phyloP scores from a whole-genome alignment of 1,140 invertebrate species.

The Drosophila watanabei region DNA sequence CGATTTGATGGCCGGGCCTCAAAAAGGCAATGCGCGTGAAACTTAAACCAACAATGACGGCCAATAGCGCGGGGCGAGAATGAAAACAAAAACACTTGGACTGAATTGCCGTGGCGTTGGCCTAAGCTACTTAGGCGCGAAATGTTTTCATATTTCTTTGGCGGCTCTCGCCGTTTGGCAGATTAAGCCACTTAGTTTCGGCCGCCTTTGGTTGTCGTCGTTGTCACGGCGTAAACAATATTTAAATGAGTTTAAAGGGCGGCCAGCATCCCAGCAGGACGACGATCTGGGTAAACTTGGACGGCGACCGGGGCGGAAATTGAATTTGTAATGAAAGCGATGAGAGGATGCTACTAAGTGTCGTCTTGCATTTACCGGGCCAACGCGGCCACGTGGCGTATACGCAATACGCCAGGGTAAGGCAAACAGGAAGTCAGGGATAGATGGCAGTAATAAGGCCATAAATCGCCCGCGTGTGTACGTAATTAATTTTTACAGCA shows the following conservation, averaged over 20 bases:
- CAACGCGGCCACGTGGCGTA: conserved; percentile 54
- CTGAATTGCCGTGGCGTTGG: conserved; percentile 40
- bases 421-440: not conserved
- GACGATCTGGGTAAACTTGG: conserved; percentile 8
- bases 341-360: conserved; percentile 57
- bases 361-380: conserved; percentile 66
- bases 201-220: conserved; percentile 40
- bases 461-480: conserved; percentile 62
- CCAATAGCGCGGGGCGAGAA: conserved; percentile 19
- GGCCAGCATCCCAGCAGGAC: conserved; percentile 1
- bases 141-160: conserved; percentile 70
- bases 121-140: conserved; percentile 64
- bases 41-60: conserved; percentile 41
- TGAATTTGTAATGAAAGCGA: conserved; percentile 73
- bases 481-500: conserved; percentile 79
- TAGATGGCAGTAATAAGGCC: conserved; percentile 50
- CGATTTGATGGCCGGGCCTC: conserved; percentile 39
- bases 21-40: conserved; percentile 59
- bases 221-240: conserved; percentile 61
- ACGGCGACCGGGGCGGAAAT: conserved; percentile 58
- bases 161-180: conserved; percentile 61
- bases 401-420: conserved; percentile 49
- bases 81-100: conserved; percentile 53
- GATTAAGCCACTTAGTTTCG: conserved; percentile 77
- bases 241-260: conserved; percentile 73